Evolutionary conservation across 1,140 invertebrate genomes (phyloP).

Genomic region (Zophobas morio): DNA sequence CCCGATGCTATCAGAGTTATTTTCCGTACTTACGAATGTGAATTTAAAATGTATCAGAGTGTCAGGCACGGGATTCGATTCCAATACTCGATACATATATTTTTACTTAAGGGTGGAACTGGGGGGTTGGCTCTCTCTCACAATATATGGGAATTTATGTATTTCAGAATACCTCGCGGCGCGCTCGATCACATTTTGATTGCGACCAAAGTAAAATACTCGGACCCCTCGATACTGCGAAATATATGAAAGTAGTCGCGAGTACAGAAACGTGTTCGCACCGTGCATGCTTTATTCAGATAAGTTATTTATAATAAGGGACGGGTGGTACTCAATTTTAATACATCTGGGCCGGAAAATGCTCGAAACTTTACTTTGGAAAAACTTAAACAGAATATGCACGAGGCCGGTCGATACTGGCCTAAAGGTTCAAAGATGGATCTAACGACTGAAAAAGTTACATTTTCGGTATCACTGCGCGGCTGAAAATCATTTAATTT

Average conservation of each 20-base stretch:
- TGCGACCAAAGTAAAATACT: slow-evolving; percentile 57
- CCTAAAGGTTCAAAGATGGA: too few species aligned
- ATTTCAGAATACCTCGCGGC: slow-evolving; percentile 65
- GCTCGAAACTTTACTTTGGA: too few species aligned
- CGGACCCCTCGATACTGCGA: slow-evolving; percentile 8
- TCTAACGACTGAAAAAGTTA: too few species aligned
- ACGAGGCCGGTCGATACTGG: too few species aligned
- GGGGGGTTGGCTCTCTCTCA: slow-evolving; percentile 53
- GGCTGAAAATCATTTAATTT: too few species aligned
- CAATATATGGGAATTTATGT: slow-evolving; percentile 66
- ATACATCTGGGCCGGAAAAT: too few species aligned
- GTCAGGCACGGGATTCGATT: slow-evolving; percentile 64
- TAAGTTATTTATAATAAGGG: slow-evolving; percentile 18
- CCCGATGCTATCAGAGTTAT: slow-evolving; percentile 54
- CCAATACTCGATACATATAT: slow-evolving; percentile 67
- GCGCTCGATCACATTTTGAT: slow-evolving; percentile 65
- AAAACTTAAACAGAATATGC: too few species aligned
- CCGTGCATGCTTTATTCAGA: slow-evolving; percentile 30
- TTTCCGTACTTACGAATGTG: slow-evolving; percentile 63
- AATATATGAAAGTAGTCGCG: slow-evolving; percentile 1
- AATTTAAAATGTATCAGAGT: slow-evolving; percentile 66
- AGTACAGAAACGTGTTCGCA: slow-evolving; percentile 22
- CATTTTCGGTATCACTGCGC: too few species aligned
- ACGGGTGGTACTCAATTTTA: background rate
- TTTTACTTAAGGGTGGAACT: slow-evolving; percentile 66